Conservation (phyloP, 2,888 invertebrate genomes). For the Drosophila monieri region DNA sequence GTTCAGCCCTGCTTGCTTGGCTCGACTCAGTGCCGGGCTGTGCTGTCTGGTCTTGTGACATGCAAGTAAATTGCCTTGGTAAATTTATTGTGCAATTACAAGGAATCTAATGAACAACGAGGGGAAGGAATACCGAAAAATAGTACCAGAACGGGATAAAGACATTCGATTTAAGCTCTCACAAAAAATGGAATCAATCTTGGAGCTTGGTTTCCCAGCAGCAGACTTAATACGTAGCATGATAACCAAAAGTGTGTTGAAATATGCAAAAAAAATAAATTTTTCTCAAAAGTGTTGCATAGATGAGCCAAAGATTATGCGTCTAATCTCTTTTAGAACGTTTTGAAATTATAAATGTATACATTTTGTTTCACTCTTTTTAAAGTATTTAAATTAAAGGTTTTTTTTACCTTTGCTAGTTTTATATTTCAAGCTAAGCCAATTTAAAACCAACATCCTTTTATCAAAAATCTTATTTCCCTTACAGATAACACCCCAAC, state of each 20-base stretch:
- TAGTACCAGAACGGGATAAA: not conserved
- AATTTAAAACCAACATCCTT: too few relatives aligned
- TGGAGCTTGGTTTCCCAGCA: not conserved
- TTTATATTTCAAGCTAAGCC: too few relatives aligned
- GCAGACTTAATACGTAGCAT: not conserved
- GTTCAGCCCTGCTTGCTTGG: conserved; percentile 4
- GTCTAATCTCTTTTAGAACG: not conserved
- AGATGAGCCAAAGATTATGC: not conserved
- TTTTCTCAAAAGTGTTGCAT: not conserved
- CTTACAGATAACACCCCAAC: conserved; percentile 29
- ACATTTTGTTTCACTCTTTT: too few relatives aligned
- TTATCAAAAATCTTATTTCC: accelerated
- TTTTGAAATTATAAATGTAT: not conserved
- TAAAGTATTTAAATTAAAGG: too few relatives aligned
- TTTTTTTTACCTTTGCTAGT: too few relatives aligned
- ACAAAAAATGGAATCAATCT: not conserved
- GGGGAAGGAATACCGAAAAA: not conserved
- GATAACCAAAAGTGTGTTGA: not conserved
- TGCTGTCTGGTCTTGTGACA: conserved; percentile 57
- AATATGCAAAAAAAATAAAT: too few relatives aligned
- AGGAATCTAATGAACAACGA: conserved; percentile 68
- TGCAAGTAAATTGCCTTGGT: conserved; percentile 71
- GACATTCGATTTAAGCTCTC: conserved; percentile 1
- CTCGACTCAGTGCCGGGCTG: not conserved
- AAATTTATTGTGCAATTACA: conserved; percentile 76